Evolutionary conservation across 1,140 invertebrate genomes (phyloP), one percentile per base, ranked within the genome.

Genomic region (Saxidomus purpurata): DNA sequence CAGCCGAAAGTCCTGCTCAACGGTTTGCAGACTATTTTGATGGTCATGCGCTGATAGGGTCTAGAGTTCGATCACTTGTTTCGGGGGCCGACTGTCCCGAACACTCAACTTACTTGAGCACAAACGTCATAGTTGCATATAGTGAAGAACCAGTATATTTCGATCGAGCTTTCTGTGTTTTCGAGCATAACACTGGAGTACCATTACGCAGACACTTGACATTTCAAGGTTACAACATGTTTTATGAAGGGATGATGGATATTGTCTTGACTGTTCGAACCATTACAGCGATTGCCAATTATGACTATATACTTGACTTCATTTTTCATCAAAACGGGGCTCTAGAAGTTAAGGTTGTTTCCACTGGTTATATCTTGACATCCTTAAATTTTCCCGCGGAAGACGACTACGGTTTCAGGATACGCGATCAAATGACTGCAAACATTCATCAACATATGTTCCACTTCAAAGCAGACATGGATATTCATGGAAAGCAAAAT

Each of bases 291-390:
- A 63, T 94, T 13, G 77, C 69, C 22, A 94, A 93, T 74, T 94
- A 94, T 85, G 93, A 94, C 74, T 94, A 94, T 89, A 92, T 94
- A 15, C 80, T 95, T 15, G 94, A 94, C 77, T 93, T 93, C 71
- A 90, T 93, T 11, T 94, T 95, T 79, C 92, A 94, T 87, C 90
- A 92, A 31, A 94, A 93, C 87, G 94, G 93, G 6, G 93, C 84
- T 13, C 49, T 95, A 17, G 91, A 93, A 43, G 90, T 90, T 28
- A 92, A 89, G 43, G 89, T 91, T 11, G 38, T 90, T 2, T 82
- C 92, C 3, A 92, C 92, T 15, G 94, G 94, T 1, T 92, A 90
- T 67, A 90, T 93, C n/a, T 19, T 91, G 0, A 49, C 89, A 6
- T 88, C 76, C 19, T 55, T 89, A 22, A 81, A 76, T 79, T 47